These are phyloP conservation scores for Amphiprion ocellaris DNA, from an alignment of 2,113 vertebrate species.

Conservation along the genomic window DNA sequence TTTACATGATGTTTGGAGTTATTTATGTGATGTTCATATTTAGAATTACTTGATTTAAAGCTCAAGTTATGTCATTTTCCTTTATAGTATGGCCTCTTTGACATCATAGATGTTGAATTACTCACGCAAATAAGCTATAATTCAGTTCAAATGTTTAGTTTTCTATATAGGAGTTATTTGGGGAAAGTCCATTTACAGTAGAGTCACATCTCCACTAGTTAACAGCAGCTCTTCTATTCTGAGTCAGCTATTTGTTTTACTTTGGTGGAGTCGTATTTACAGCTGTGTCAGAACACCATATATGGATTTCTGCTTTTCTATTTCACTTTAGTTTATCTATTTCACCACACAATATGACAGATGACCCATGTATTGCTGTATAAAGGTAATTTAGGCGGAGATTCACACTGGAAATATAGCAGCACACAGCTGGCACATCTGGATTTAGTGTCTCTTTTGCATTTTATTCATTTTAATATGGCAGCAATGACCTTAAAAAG, in stretches of 20 bases:
- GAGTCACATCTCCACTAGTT: constrained; percentile 41
- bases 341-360: constrained; percentile 15
- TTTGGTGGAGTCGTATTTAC: constrained; percentile 55
- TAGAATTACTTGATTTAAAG: not conserved
- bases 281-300: not conserved
- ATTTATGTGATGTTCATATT: too few species aligned
- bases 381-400: not conserved
- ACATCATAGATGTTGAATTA: too few species aligned
- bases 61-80: not conserved
- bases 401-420: too few species aligned
- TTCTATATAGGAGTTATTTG: constrained; percentile 29
- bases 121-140: not conserved
- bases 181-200: constrained; percentile 46
- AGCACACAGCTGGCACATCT: too few species aligned
- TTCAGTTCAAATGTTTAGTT: constrained; percentile 30
- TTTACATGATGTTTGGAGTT: too few species aligned
- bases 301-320: constrained; percentile 8
- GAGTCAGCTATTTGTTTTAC: constrained; percentile 64
- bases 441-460: too few species aligned
- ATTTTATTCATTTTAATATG: too few species aligned
- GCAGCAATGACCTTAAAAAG: too few species aligned
- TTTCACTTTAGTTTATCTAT: constrained; percentile 5
- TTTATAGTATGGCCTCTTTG: not conserved
- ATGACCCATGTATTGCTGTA: constrained; percentile 9
- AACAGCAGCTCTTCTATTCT: constrained; percentile 37